A percentile compares a stretch with the other conserved stretches of the same genome.
Conservation (phyloP, 1,140 invertebrate species). For the Cephus cinctus region DNA sequence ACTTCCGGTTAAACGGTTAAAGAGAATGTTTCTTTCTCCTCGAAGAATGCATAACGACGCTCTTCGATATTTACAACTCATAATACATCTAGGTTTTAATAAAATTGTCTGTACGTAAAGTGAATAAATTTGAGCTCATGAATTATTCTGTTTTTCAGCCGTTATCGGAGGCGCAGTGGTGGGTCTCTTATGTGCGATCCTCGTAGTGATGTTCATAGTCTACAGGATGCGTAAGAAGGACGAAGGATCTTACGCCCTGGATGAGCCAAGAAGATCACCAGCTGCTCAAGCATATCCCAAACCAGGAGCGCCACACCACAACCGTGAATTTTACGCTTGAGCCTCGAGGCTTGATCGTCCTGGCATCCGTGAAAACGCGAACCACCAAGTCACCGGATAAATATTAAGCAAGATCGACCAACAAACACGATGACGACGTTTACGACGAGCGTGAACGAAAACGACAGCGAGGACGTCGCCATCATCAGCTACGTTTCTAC, state of each 20-base stretch:
- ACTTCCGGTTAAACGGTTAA: background rate
- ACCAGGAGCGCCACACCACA: constrained; percentile 69
- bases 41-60: background rate
- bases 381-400: no score
- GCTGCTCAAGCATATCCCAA: constrained; percentile 88
- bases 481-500: no score
- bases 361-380: no score
- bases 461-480: no score
- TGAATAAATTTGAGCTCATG: background rate
- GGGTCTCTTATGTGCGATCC: constrained; percentile 92
- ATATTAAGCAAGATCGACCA: no score
- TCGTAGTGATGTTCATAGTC: constrained; percentile 99
- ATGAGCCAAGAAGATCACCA: constrained; percentile 93
- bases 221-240: constrained; percentile 99
- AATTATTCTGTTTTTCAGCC: constrained; percentile 65
- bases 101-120: background rate
- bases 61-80: background rate
- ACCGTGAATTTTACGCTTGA: constrained; percentile 95
- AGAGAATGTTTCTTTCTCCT: background rate
- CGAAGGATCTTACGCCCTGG: constrained; percentile 96
- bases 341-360: constrained; percentile 44
- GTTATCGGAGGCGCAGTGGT: constrained; percentile 98
- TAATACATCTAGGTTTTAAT: no score
- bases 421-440: no score
- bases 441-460: no score